Base-by-base conservation (phyloP, 2,113 vertebrate species). In the Chionodraco myersi region DNA sequence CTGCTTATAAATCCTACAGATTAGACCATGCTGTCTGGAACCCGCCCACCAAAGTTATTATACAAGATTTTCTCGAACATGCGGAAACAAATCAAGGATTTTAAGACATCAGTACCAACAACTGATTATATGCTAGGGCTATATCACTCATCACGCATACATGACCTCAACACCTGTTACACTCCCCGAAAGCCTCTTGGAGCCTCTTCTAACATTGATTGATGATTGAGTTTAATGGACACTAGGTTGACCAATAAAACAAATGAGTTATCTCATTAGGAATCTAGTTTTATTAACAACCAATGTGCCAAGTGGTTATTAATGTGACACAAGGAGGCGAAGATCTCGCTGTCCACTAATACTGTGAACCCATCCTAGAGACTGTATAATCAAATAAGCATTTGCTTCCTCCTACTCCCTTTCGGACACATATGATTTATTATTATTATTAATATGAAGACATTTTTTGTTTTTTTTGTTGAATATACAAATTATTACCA, bases 1-100 rank as follows among this genome's bases (percentile, higher is more conserved):
- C 83, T 92, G 72, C 86, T 90, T 89, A 85, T 87, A 88, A 90
- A 89, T 91, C 86, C 72, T 59, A n/a, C 78, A 88, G 72, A 83
- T 87, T 84, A 83, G 58, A 80, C 44, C 36, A 14, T 41, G 52
- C 68, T 75, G 36, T 72, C 70, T 84, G 69, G 72, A 82, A 84
- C 48, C 52, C 44, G 75, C 66, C 79, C 68, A 54, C 34, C 30
- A 36, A 66, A 71, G 14, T 26, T 78, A 45, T 74, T 76, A 76
- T 78, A 51, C 64, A 82, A 77, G 62, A 58, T 52, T 60, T 51
- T 41, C 8, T 83, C 41, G 9, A 72, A 65, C 23, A 56, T 26
- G 30, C 5, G 41, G 49, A 62, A 59, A 47, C 54, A 58, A 41
- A 53, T 6, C 30, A 2, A 57, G 48, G 18, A 61, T 34, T 65